A percentile compares a stretch with the other conserved stretches of the same genome.
Conservation (phyloP, 2,113 vertebrate species). For the Hippocampus barbouri region DNA sequence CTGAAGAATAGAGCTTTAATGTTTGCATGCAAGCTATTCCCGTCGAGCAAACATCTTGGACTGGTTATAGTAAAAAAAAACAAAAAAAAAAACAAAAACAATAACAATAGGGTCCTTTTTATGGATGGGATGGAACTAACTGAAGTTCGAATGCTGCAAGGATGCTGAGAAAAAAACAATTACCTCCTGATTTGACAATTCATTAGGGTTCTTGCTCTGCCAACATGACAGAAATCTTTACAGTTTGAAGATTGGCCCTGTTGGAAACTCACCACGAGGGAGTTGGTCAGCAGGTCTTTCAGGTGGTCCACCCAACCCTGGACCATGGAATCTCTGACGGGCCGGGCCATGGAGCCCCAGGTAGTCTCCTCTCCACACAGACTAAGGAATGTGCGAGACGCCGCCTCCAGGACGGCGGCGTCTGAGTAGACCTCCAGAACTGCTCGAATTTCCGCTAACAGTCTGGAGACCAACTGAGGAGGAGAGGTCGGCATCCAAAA, state of each 20-base stretch:
- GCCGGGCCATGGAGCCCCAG: constrained; percentile 49
- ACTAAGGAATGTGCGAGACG: constrained; percentile 72
- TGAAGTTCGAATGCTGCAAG: too few relatives aligned
- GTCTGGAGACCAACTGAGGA: constrained; percentile 70
- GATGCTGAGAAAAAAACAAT: too few relatives aligned
- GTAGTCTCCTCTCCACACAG: constrained; percentile 69
- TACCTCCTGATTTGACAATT: neutral
- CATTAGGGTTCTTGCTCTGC: neutral
- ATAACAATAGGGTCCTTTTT: too few relatives aligned
- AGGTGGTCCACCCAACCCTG: constrained; percentile 73
- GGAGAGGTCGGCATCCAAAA: too few relatives aligned
- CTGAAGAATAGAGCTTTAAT: constrained; percentile 50
- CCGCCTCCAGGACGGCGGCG: constrained; percentile 75
- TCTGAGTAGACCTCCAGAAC: constrained; percentile 70
- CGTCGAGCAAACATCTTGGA: neutral
- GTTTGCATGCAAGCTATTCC: neutral
- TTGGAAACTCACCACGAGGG: constrained; percentile 62
- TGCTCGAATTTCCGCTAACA: constrained; percentile 72
- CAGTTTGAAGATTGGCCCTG: neutral
- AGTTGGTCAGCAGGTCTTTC: constrained; percentile 60
- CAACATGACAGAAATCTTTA: neutral
- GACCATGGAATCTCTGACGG: constrained; percentile 72
- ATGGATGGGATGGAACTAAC: too few relatives aligned
- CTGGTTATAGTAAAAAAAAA: neutral
- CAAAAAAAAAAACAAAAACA: too few relatives aligned